A percentile compares a stretch with the other conserved stretches of the same genome.
Conservation (phyloP, 2,888 invertebrate genomes). For the Drosophila recens region DNA sequence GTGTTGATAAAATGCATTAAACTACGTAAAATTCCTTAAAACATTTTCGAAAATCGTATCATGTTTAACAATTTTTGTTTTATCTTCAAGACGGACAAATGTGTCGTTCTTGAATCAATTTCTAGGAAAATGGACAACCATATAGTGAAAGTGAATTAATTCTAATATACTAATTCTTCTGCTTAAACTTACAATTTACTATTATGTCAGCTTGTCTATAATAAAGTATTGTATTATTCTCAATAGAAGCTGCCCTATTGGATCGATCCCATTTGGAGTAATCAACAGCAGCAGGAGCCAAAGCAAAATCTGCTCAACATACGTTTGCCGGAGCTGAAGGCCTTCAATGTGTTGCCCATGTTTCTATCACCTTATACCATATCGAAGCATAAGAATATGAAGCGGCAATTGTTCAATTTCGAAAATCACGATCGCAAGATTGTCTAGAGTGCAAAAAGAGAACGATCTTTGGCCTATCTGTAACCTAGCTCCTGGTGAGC, state of each 20-base stretch:
- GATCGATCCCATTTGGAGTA: constrained; percentile 85
- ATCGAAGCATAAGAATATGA: constrained; percentile 84
- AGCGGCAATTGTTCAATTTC: constrained; percentile 83
- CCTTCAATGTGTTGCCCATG: constrained; percentile 81
- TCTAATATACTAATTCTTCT: no score
- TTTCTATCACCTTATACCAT: constrained; percentile 84
- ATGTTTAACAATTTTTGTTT: no score
- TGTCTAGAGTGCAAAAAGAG: constrained; percentile 55
- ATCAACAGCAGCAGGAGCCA: constrained; percentile 54
- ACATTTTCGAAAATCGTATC: no score
- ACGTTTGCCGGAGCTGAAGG: constrained; percentile 82
- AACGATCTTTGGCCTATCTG: neutral
- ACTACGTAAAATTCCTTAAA: no score
- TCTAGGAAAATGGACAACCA: no score
- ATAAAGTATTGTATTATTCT: no score
- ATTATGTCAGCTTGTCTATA: no score
- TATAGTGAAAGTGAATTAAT: no score
- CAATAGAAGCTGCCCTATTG: constrained; percentile 83
- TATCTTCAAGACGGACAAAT: no score
- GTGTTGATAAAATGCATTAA: no score
- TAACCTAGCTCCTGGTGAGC: constrained; percentile 40
- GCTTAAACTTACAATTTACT: no score
- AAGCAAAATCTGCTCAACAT: constrained; percentile 78
- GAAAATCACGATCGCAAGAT: constrained; percentile 84
- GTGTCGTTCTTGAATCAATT: no score